Conservation (phyloP, 2,113 vertebrate genomes). For the Corydoras maculifer region DNA sequence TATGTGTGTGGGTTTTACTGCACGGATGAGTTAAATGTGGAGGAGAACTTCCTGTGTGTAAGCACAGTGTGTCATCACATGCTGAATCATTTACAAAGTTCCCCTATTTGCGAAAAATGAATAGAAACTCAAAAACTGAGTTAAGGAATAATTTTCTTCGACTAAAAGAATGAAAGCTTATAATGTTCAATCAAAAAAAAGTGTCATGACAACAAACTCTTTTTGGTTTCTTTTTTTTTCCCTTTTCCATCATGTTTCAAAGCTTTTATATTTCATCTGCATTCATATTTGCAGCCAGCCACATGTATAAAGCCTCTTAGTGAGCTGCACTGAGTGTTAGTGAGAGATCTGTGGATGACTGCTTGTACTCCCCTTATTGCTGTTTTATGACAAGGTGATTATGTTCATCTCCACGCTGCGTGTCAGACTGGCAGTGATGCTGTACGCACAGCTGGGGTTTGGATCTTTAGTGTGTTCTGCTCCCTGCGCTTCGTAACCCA, state of each 20-base stretch:
- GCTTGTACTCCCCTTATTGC: constrained; percentile 33
- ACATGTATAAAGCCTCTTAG: constrained; percentile 41
- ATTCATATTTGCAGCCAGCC: constrained; percentile 27
- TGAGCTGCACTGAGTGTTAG: constrained; percentile 2
- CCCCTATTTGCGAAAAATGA: too few relatives aligned
- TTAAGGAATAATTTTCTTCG: too few relatives aligned
- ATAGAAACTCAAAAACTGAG: too few relatives aligned
- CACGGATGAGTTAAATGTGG: too few relatives aligned
- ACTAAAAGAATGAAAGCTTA: too few relatives aligned
- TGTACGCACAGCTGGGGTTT: constrained; percentile 37
- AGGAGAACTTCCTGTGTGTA: too few relatives aligned
- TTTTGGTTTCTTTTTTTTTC: too few relatives aligned
- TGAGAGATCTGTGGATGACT: constrained; percentile 34
- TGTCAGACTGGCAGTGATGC: constrained; percentile 26
- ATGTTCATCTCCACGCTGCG: constrained; percentile 28
- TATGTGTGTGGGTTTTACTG: too few relatives aligned
- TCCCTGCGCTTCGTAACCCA: constrained; percentile 42
- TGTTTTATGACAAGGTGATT: constrained; percentile 41
- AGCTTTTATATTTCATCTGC: constrained; percentile 26
- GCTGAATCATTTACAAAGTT: too few relatives aligned
- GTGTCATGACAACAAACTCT: too few relatives aligned
- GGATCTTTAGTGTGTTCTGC: constrained; percentile 25
- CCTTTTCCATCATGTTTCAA: constrained; percentile 13
- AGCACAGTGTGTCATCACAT: too few relatives aligned
- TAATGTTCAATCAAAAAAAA: too few relatives aligned